Evolutionary conservation across 2,113 vertebrate genomes (phyloP).

Genomic region (Entelurus aequoreus): DNA sequence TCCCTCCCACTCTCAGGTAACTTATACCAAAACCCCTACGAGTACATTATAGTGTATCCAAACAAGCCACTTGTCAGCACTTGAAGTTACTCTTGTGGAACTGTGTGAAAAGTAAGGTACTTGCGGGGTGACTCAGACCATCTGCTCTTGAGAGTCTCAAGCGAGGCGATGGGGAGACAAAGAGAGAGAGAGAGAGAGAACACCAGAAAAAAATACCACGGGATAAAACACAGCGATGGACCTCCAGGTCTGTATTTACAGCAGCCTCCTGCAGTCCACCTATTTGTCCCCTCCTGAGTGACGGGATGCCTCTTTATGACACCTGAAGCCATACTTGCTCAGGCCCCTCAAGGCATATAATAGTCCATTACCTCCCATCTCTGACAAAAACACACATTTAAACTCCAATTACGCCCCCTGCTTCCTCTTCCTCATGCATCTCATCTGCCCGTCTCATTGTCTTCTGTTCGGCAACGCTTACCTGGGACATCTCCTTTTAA

Average conservation of each 20-base stretch:
- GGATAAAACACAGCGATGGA: conserved; percentile 49
- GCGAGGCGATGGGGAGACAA: conserved; percentile 10
- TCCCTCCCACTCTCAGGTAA: too few species aligned
- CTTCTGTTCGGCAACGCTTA: conserved; percentile 47
- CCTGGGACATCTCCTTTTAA: conserved; percentile 26
- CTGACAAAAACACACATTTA: conserved; percentile 71
- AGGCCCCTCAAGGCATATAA: conserved; percentile 61
- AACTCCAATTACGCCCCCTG: conserved; percentile 70
- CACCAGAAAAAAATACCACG: not conserved
- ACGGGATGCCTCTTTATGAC: conserved; percentile 44
- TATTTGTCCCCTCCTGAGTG: conserved; percentile 64
- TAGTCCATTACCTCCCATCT: conserved; percentile 67
- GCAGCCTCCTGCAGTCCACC: conserved; percentile 52
- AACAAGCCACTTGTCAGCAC: conserved; percentile 40
- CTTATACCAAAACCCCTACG: not conserved
- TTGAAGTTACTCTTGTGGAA: conserved; percentile 25
- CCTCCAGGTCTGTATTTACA: conserved; percentile 59
- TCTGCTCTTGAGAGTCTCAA: conserved; percentile 34
- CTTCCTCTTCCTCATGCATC: conserved; percentile 49
- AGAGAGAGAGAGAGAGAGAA: not conserved
- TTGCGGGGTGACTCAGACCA: conserved; percentile 27
- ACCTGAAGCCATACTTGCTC: conserved; percentile 59
- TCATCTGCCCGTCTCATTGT: conserved; percentile 36
- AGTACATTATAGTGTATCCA: too few species aligned
- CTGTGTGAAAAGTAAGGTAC: conserved; percentile 16